These are phyloP conservation scores for Eupithecia tripunctaria DNA, from an alignment of 2,888 invertebrate species.

Conservation along the genomic window DNA sequence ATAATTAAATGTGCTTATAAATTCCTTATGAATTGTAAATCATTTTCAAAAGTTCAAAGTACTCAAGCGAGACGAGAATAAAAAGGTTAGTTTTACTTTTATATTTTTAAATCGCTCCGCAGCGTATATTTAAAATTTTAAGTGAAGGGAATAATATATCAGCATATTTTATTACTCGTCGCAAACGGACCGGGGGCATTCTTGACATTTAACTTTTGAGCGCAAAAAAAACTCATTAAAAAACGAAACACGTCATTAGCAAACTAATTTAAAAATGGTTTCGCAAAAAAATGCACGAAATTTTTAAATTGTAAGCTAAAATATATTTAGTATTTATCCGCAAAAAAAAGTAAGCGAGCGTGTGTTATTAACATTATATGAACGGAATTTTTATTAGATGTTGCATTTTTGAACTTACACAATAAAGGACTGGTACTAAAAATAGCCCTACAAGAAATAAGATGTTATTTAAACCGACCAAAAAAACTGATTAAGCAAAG, in stretches of 20 bases:
- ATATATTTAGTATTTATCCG: slow-evolving; percentile 18
- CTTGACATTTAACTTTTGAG: slow-evolving; percentile 49
- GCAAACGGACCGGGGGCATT: slow-evolving; percentile 41
- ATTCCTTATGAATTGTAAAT: slow-evolving; percentile 2
- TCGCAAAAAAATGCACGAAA: slow-evolving; percentile 27
- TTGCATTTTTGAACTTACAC: background rate
- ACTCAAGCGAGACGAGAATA: slow-evolving; percentile 15
- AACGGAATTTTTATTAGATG: background rate
- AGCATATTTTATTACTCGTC: slow-evolving; percentile 48
- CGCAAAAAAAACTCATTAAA: slow-evolving; percentile 31
- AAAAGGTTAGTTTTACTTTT: slow-evolving; percentile 30
- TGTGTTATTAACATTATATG: background rate
- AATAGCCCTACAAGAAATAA: background rate
- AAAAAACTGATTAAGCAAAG: background rate
- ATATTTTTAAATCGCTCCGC: slow-evolving; percentile 19
- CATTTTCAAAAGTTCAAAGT: slow-evolving; percentile 13
- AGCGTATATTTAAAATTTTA: slow-evolving; percentile 32
- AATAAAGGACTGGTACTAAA: background rate
- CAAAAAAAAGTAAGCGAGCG: slow-evolving; percentile 24
- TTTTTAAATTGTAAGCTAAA: slow-evolving; percentile 15
- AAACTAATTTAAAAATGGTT: slow-evolving; percentile 23
- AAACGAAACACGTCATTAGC: slow-evolving; percentile 24
- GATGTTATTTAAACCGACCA: background rate
- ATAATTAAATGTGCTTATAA: background rate
- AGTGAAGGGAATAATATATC: slow-evolving; percentile 54